A percentile compares a stretch with the other conserved stretches of the same genome.
Conservation (phyloP, 2,888 invertebrate species). For the Lathronympha strigana region DNA sequence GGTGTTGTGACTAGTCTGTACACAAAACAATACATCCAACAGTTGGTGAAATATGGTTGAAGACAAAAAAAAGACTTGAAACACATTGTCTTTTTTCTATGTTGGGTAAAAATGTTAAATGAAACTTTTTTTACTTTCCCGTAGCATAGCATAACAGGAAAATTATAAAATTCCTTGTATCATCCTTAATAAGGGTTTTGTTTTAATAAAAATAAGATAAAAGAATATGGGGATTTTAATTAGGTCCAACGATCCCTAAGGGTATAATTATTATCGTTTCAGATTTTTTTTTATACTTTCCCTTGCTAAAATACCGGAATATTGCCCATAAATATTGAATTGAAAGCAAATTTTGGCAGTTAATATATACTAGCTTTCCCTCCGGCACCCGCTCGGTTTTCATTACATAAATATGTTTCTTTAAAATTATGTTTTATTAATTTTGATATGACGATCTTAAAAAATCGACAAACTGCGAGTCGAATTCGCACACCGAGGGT, state of each 20-base stretch:
- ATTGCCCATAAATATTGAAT: neutral
- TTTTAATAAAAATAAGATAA: slow-evolving; percentile 48
- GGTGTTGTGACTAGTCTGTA: no score
- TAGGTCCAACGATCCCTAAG: slow-evolving; percentile 47
- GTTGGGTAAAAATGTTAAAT: neutral
- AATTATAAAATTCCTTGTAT: slow-evolving; percentile 47
- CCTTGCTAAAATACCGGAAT: neutral
- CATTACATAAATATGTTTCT: no score
- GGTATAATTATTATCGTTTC: slow-evolving; percentile 46
- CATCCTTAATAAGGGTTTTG: slow-evolving; percentile 48
- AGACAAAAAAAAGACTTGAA: neutral
- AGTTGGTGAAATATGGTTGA: no score
- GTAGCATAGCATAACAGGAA: slow-evolving; percentile 34
- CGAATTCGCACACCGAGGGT: no score
- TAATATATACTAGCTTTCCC: no score
- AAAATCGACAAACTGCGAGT: no score
- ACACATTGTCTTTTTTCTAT: neutral
- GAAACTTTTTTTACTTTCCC: slow-evolving; percentile 1
- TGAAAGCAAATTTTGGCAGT: neutral
- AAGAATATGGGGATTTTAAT: slow-evolving; percentile 51
- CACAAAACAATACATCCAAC: no score
- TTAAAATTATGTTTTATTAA: no score
- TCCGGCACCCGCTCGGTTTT: no score
- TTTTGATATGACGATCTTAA: no score
- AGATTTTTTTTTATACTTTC: slow-evolving; percentile 24